A percentile compares a stretch with the other conserved stretches of the same genome.
phyloP scores from a whole-genome alignment of 2,113 vertebrate species.

The Phylloscopus trochiloides region DNA sequence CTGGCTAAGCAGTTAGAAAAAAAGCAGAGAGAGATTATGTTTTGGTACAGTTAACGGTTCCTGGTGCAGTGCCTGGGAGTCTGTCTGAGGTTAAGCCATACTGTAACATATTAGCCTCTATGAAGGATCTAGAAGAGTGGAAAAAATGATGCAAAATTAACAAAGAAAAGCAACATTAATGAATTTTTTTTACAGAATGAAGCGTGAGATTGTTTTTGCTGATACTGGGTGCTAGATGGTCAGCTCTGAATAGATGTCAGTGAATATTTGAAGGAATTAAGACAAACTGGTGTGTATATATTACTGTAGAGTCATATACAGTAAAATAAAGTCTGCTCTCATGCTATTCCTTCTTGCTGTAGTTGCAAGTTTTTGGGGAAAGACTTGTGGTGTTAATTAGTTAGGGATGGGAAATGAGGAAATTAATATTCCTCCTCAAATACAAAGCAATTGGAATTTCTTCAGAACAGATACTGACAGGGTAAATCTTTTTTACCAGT shows the following conservation, averaged over 20 bases:
- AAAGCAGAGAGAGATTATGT: background rate
- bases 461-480: background rate
- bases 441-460: background rate
- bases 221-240: background rate
- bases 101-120: background rate
- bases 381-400: background rate
- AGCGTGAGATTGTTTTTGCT: background rate
- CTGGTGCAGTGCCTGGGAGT: background rate
- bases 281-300: background rate
- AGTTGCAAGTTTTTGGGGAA: background rate
- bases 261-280: background rate
- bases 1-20: background rate
- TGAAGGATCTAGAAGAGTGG: background rate
- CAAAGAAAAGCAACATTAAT: background rate
- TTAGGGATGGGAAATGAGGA: background rate
- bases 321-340: background rate
- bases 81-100: background rate
- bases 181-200: background rate
- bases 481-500: background rate
- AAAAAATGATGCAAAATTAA: background rate
- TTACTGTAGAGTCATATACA: background rate
- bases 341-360: background rate
- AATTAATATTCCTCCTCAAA: background rate
- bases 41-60: background rate
- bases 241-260: background rate